Percentiles rank a stretch among this genome's conserved stretches.
Conservation (phyloP, 1,140 invertebrate species). For the Bombus difficillimus region DNA sequence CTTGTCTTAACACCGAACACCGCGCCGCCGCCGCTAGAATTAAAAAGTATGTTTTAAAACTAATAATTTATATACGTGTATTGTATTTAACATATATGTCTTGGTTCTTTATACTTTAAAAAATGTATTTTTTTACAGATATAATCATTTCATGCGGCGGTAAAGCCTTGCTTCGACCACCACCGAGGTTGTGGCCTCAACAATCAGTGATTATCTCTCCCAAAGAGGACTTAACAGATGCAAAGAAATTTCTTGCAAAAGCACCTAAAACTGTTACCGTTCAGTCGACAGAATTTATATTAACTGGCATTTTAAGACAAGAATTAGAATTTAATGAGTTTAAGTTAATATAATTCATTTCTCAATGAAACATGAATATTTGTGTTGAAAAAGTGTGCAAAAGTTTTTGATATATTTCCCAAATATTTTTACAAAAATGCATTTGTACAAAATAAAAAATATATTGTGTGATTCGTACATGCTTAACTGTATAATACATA, state of each 20-base stretch:
- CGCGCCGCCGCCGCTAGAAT: slow-evolving; percentile 75
- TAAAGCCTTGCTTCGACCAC: slow-evolving; percentile 69
- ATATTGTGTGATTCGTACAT: neutral
- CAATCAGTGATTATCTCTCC: slow-evolving; percentile 78
- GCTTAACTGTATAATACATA: neutral
- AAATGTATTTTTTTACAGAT: slow-evolving; percentile 69
- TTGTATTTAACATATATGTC: too few relatives aligned
- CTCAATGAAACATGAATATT: neutral
- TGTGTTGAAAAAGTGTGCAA: neutral
- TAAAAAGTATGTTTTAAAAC: slow-evolving; percentile 78
- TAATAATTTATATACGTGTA: neutral
- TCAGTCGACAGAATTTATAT: slow-evolving; percentile 80
- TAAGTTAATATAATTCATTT: slow-evolving; percentile 36
- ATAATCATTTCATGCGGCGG: slow-evolving; percentile 79
- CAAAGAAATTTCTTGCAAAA: slow-evolving; percentile 73
- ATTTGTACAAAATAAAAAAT: neutral
- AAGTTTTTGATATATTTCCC: neutral
- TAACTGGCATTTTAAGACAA: slow-evolving; percentile 81
- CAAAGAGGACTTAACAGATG: slow-evolving; percentile 73
- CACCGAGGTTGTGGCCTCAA: slow-evolving; percentile 71
- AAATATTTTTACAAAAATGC: neutral
- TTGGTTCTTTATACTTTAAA: neutral
- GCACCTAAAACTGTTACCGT: slow-evolving; percentile 74
- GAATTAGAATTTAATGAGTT: slow-evolving; percentile 74
- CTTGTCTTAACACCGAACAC: slow-evolving; percentile 81